Evolutionary conservation across 1,140 invertebrate species (phyloP), one percentile per base, ranked within the genome.

Genomic region (Doryteuthis pealeii): DNA sequence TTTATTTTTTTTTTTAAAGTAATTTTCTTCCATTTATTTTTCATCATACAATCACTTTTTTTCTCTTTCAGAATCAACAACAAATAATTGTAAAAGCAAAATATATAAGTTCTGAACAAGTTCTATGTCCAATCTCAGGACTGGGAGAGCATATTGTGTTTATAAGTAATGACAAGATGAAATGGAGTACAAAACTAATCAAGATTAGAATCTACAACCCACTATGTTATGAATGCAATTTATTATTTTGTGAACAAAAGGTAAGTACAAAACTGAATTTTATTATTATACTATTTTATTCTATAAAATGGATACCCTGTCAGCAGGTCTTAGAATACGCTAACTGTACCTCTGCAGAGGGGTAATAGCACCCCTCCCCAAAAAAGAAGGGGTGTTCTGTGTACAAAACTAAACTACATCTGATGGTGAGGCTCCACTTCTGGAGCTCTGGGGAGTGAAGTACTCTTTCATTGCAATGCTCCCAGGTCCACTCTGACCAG

Each of bases 21-120:
- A 10, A 40, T 62, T 15, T 62, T 28, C 18, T 1, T 49, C 45
- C 22, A 22, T 22, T 49, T 49, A 1, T 15, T 15, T 49, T 49
- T 49, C 22, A 1, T 49, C 45, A 15, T 62, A 62, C 18, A 62
- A n/a, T 0, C 6, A 15, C 18, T 62, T 15, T 0, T 62, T 62
- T 62, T 62, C 26, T 62, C 5, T 40, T 40, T 40, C 10, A 40
- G 35, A n/a, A 40, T 40, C 35, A 40, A 40, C 35, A n/a, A n/a
- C n/a, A n/a, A n/a, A n/a, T n/a, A 3, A 40, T 40, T 40, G 10
- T 62, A 28, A 22, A 12, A 62, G 54, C 54, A 0, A 62, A 2
- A n/a, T 62, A 62, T 62, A 62, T 62, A 8, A 68, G 66, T 68
- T 31, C 28, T 32, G 30, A 68, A 68, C 66, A 32, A 32, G 31